Evolutionary conservation across 2,113 vertebrate species (phyloP), one percentile per base, ranked within the genome.

Genomic region (Taxidea taxus): DNA sequence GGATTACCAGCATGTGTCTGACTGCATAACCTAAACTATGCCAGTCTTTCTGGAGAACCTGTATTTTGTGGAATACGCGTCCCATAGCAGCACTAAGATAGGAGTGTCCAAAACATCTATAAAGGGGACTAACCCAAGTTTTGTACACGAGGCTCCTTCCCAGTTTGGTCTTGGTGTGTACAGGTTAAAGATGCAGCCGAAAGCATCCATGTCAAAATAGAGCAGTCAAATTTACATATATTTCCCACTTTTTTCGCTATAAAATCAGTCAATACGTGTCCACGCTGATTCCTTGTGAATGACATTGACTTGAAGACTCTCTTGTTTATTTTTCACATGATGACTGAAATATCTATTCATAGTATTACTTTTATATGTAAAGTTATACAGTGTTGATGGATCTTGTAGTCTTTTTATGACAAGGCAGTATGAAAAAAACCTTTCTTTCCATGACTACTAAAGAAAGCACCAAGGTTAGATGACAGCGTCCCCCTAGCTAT

Each of bases 381-480:
- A 98, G 96, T 98, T 98, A 97, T 94, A 98, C 95, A 8, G 39
- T 23, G 80, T 95, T 99, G 98, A 98, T 97, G 95, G 97, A 97
- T 98, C 98, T 97, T 86, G 4, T 97, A 98, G 97, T 91, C 96
- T 78, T 98, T 98, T 97, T 97, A 4, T 98, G 97, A 98, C 95
- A 98, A 92, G 95, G 90, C 91, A 96, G 85, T 95, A 89, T 91
- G 86, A 98, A 98, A 98, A 86, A 86, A 98, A 86, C 56, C 96
- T 98, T 97, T 98, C 96, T 98, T 97, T 95, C 96, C 25, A 16
- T 97, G 93, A 91, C 96, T 97, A 94, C 97, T 11, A 62, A 98
- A 98, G 98, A 98, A 99, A 99, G 98, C 97, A 49, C 54, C 80
- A 93, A 94, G 98, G 98, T 99, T 99, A 99, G 99, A 98, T 98